Percentiles rank a stretch among this genome's conserved stretches.
These are phyloP conservation scores for Mesopsocus fuscifrons DNA, from an alignment of 2,888 invertebrate species.

Conservation along the genomic window DNA sequence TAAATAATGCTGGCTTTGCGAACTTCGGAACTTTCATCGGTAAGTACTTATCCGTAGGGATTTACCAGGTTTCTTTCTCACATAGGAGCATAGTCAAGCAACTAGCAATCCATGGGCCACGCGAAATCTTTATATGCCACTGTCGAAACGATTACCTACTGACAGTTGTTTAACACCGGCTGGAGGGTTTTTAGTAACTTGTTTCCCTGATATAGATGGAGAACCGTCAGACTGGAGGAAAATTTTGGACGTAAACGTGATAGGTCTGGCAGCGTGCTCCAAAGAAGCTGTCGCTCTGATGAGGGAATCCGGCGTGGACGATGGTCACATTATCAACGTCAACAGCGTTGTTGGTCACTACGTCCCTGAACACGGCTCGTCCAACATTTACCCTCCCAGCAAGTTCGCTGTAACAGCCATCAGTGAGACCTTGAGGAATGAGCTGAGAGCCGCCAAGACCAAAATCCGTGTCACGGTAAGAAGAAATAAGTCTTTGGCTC, in stretches of 20 bases:
- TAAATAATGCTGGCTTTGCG: conserved; percentile 25
- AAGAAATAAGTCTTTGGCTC: conserved; percentile 11
- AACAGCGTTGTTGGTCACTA: conserved; percentile 23
- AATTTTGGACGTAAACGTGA: conserved; percentile 19
- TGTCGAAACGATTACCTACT: too few relatives aligned
- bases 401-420: conserved; percentile 24
- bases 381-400: conserved; percentile 22
- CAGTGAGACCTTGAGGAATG: conserved; percentile 23
- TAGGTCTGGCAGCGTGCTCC: conserved; percentile 20
- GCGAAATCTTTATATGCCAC: too few relatives aligned
- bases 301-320: conserved; percentile 18
- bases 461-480: conserved; percentile 17
- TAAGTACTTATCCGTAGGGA: conserved; percentile 9
- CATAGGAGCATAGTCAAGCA: background rate
- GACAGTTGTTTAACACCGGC: too few relatives aligned
- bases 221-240: conserved; percentile 13
- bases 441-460: conserved; percentile 19
- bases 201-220: conserved; percentile 18
- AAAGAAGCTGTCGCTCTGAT: conserved; percentile 19
- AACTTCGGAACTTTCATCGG: conserved; percentile 17
- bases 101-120: too few relatives aligned
- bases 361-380: conserved; percentile 17
- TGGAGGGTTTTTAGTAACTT: background rate
- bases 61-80: background rate
- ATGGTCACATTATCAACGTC: too few relatives aligned